Evolutionary conservation across 2,797 vertebrate genomes (phyloP).

Genomic region (Anisognathus igniventris): DNA sequence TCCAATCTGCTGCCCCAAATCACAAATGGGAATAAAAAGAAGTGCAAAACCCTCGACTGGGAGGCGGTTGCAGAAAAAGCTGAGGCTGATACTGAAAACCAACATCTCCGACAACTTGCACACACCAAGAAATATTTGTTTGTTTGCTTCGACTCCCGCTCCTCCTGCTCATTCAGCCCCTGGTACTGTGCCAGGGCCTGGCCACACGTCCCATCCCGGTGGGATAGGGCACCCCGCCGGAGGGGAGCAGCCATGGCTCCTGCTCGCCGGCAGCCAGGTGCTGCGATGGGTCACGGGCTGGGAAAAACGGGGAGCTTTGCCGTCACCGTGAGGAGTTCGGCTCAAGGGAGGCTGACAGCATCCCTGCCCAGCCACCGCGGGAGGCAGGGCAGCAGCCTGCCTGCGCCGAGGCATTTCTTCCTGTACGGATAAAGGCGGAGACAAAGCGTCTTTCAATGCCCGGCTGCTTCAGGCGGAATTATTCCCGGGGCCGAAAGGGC

Average conservation of each 20-base stretch:
- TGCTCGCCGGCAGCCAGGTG: neutral
- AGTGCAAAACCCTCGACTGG: neutral
- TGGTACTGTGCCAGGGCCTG: neutral
- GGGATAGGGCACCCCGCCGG: neutral
- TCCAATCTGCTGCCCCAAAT: conserved; percentile 13
- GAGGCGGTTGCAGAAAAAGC: neutral
- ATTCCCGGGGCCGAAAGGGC: neutral
- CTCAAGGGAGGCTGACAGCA: neutral
- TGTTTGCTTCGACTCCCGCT: neutral
- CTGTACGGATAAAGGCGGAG: neutral
- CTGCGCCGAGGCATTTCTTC: neutral
- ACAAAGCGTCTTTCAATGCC: neutral
- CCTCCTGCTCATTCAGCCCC: neutral
- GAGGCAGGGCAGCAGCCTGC: neutral
- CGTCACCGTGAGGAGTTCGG: neutral
- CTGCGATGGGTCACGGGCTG: neutral
- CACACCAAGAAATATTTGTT: neutral
- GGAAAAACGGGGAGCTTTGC: neutral
- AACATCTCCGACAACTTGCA: neutral
- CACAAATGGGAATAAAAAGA: neutral
- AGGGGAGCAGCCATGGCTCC: neutral
- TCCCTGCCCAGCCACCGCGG: neutral
- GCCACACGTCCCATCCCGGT: neutral
- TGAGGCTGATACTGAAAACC: neutral
- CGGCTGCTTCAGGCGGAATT: neutral